Percentiles rank a stretch among this genome's conserved stretches.
Evolutionary conservation across 2,113 vertebrate genomes (phyloP).

Genomic region (Peromyscus leucopus): DNA sequence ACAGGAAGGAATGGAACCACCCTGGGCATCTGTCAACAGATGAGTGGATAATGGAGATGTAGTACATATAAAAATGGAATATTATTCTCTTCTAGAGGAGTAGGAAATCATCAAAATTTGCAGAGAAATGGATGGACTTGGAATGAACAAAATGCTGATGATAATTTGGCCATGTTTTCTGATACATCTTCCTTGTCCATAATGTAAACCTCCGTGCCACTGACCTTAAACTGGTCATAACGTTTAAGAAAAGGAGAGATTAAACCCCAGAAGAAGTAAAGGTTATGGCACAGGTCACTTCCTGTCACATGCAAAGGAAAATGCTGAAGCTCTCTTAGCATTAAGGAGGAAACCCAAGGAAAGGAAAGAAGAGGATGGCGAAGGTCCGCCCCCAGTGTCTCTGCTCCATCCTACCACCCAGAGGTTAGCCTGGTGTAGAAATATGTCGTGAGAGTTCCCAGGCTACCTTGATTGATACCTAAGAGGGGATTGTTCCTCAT

Average conservation of each 20-base stretch:
- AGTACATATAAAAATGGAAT: not conserved
- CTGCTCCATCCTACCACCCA: not conserved
- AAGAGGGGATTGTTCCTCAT: not conserved
- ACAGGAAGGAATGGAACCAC: not conserved
- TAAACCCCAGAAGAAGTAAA: not conserved
- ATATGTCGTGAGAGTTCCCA: not conserved
- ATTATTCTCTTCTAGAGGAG: not conserved
- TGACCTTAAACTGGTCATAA: not conserved
- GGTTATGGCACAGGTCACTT: not conserved
- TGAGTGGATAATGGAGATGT: not conserved
- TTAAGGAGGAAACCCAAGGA: not conserved
- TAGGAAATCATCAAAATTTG: not conserved
- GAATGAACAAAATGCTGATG: not conserved
- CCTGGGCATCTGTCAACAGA: not conserved
- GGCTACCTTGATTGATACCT: not conserved
- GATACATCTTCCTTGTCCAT: not conserved
- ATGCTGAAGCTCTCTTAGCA: not conserved
- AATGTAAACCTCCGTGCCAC: not conserved
- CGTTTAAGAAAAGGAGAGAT: not conserved
- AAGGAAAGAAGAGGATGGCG: not conserved
- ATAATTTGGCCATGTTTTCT: not conserved
- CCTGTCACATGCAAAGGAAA: not conserved
- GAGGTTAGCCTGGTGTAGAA: not conserved
- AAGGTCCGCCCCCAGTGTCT: not conserved
- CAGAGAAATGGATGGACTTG: not conserved